Evolutionary conservation across 1,140 invertebrate species (phyloP), one percentile per base, ranked within the genome.

Genomic region (Ylistrum balloti): DNA sequence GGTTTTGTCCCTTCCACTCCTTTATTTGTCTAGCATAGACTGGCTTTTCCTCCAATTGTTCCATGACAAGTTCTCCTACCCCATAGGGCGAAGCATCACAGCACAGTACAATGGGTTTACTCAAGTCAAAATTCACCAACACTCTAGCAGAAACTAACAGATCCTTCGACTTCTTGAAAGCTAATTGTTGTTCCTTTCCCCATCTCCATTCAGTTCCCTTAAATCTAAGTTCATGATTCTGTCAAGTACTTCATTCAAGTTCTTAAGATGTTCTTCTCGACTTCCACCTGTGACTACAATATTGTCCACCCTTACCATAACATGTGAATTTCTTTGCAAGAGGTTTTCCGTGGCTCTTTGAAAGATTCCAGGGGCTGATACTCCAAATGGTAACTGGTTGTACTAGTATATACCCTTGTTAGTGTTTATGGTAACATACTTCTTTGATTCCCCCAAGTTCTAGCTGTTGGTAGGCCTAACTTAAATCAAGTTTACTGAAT

Each of bases 61-160:
- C 90, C 33, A 92, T 48, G 2, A 91, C 33, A 0, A 89, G 22
- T 9, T 90, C 96, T 0, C 96, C 96, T 2, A 97, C 92, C 17
- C 96, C 97, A 91, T 95, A 95, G 5, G 94, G 92, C 74, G 95
- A 96, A 33, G 96, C 96, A 95, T 97, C 97, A 32, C 96, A 96
- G n/a, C 96, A 93, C 32, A 97, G 74, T 20, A 96, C 92, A 10
- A 97, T 88, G 33, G 94, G 91, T 86, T 94, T 91, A 13, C 93
- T 89, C 33, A 95, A 93, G 85, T 97, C 95, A 92, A 95, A 97
- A 89, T 96, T 94, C 0, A 94, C 94, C 32, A 96, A 90, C 20
- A 95, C 90, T 86, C 88, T 34, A n/a, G 91, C 74, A n/a, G 92
- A 92, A 34, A 92, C 22, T n/a, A 97, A 91, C 41, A 92, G 32